Base-by-base conservation (phyloP, 2,888 invertebrate genomes). In the Meloe dianella region DNA sequence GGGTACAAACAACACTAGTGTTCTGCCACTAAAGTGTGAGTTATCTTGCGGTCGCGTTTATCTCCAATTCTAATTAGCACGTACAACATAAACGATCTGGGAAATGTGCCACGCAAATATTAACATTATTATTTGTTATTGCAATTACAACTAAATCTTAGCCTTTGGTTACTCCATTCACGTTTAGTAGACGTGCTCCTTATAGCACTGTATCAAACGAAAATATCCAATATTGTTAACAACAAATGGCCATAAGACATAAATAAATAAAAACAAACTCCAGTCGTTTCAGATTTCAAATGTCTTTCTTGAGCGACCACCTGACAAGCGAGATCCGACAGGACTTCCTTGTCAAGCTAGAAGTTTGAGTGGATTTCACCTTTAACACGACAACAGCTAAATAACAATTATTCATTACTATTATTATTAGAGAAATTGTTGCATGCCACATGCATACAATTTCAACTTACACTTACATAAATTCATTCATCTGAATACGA, bases 41-140 rank as follows among this genome's bases (percentile, higher is more conserved):
- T 77, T 75, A 77, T 76, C 74, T 73, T 70, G 70, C 66, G 69
- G 69, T 72, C 70, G 74, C 73, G 78, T 77, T 77, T 77, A 77
- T 77, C 77, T 76, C 73, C 71, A 72, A 74, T 75, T 76, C 77
- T 77, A 77, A 77, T 78, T 76, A 77, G 76, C 75, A 74, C 77
- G 74, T 74, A 74, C 71, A 71, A 69, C 73, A 74, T 72, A 71
- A 60, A 60, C 35, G 41, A 61, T 58, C 61, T 41, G 8, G 30
- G 24, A 35, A 63, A 60, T 60, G 60, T 30, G 38, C 63, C 17
- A 22, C 57, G 20, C 35, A 60, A 61, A 65, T 62, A 54, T 38
- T 57, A 24, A 62, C 41, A 65, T 9, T 47, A 58, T 32, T 57
- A 35, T 58, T 14, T 24, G 29, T 30, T 58, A 27, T 58, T 24